These are phyloP conservation scores for Gibbula magus DNA, from an alignment of 2,888 invertebrate genomes.

Conservation along the genomic window DNA sequence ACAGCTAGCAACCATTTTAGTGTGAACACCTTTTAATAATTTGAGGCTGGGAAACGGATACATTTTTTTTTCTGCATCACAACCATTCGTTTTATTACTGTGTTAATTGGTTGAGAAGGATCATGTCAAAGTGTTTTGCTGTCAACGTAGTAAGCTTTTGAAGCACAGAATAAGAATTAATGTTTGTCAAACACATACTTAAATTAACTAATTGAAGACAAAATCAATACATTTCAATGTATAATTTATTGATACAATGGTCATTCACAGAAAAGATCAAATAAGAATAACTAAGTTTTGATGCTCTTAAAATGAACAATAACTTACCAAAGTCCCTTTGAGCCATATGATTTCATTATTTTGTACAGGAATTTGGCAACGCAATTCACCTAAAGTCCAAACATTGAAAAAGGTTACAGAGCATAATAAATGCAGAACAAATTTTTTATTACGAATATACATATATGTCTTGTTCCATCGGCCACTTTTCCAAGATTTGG, in stretches of 20 bases:
- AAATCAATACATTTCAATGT: background rate
- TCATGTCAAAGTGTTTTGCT: no score
- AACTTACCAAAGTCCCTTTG: background rate
- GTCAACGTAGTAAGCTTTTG: no score
- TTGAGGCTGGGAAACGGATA: no score
- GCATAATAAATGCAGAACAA: background rate
- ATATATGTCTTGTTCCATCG: background rate
- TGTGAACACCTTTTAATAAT: no score
- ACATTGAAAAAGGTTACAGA: background rate
- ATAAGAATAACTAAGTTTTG: background rate
- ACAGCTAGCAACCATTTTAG: no score
- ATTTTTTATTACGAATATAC: background rate
- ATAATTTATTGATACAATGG: background rate
- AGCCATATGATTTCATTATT: background rate
- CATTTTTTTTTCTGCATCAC: no score
- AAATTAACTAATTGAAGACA: background rate
- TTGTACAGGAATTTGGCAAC: conserved; percentile 27
- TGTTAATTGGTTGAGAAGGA: no score
- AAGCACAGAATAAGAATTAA: no score
- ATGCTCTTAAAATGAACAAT: background rate
- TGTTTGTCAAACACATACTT: no score
- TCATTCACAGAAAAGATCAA: background rate
- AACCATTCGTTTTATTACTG: no score
- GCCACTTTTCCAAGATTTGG: no score
- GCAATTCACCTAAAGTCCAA: conserved; percentile 7